A percentile compares a stretch with the other conserved stretches of the same genome.
These are phyloP conservation scores for Helleia helle DNA, from an alignment of 2,888 invertebrate species.

Conservation along the genomic window DNA sequence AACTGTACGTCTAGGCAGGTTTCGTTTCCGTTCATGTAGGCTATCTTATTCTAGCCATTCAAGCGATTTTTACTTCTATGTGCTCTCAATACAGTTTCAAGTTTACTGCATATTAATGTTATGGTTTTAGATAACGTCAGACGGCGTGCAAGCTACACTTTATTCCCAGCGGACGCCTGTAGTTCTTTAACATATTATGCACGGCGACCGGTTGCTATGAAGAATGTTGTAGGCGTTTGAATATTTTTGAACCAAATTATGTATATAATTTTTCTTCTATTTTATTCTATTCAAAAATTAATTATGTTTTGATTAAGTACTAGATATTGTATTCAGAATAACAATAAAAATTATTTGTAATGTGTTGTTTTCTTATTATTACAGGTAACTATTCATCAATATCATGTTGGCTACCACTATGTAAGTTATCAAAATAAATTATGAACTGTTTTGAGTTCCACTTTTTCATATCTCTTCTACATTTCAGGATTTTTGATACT, in stretches of 20 bases:
- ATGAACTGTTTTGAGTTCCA: too few species aligned
- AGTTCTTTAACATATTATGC: conserved; percentile 1
- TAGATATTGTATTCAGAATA: too few species aligned
- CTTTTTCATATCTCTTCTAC: too few species aligned
- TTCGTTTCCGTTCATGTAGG: neutral
- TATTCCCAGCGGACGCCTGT: conserved; percentile 7
- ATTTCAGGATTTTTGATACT: too few species aligned
- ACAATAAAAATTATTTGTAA: too few species aligned
- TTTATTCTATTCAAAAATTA: neutral
- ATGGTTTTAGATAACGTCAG: conserved; percentile 2
- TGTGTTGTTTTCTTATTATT: too few species aligned
- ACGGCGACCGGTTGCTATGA: conserved; percentile 8
- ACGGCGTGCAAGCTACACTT: conserved; percentile 6
- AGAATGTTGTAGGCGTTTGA: conserved; percentile 6
- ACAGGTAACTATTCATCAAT: too few species aligned
- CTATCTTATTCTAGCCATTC: neutral
- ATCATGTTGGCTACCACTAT: too few species aligned
- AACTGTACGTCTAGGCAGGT: conserved; percentile 6
- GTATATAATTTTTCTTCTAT: too few species aligned
- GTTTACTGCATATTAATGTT: neutral
- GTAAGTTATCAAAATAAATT: too few species aligned
- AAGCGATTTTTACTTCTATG: conserved; percentile 12
- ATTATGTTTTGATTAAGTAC: neutral
- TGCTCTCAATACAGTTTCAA: neutral
- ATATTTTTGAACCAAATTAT: too few species aligned